Conservation (phyloP, 2,113 vertebrate genomes). For the Gymnorhina tibicen region DNA sequence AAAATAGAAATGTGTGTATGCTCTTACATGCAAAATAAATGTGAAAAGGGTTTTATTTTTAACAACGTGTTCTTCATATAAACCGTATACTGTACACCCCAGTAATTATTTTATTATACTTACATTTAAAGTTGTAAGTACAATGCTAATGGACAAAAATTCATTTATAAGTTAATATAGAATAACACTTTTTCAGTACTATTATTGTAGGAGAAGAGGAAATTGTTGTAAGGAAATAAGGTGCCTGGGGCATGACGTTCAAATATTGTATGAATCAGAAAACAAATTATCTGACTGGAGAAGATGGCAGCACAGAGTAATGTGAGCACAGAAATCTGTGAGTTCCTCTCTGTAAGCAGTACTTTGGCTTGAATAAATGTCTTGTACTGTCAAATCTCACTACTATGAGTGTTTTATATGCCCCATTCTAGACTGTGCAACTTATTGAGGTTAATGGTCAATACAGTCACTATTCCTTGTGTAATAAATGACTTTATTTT, state of each 20-base stretch:
- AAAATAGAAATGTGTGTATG: background rate
- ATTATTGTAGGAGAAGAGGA: background rate
- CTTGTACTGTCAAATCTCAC: slow-evolving; percentile 32
- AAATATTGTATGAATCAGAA: background rate
- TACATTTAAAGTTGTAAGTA: slow-evolving; percentile 26
- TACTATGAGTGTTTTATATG: slow-evolving; percentile 49
- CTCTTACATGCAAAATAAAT: background rate
- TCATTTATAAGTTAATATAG: slow-evolving; percentile 27
- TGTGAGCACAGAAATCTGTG: background rate
- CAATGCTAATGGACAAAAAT: slow-evolving; percentile 12
- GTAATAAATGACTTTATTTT: slow-evolving; percentile 68
- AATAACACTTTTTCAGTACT: background rate
- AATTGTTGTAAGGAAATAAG: background rate
- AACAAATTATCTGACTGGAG: background rate
- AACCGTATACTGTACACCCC: background rate
- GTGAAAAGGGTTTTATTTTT: slow-evolving; percentile 19
- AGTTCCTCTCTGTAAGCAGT: background rate
- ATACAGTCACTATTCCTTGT: slow-evolving; percentile 55
- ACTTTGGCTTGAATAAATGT: slow-evolving; percentile 27
- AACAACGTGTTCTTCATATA: background rate
- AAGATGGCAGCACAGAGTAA: background rate
- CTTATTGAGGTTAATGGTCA: slow-evolving; percentile 66
- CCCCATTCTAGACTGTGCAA: slow-evolving; percentile 20
- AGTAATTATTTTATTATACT: slow-evolving; percentile 28
- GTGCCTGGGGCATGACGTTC: background rate